These are phyloP conservation scores for Trinorchestia longiramus DNA, from an alignment of 1,140 invertebrate genomes.

Conservation along the genomic window DNA sequence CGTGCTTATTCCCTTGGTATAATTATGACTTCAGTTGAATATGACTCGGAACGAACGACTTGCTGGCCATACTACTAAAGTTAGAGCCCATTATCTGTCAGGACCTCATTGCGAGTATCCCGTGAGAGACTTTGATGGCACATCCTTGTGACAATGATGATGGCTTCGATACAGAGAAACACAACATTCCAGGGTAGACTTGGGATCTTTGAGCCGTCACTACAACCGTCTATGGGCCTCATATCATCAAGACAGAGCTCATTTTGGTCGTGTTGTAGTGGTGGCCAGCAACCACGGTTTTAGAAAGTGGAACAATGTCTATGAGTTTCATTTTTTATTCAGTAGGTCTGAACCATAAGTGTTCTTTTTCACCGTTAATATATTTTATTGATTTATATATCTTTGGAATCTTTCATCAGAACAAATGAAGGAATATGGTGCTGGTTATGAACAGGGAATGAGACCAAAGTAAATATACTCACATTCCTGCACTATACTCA, in stretches of 20 bases:
- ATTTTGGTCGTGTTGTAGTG: not conserved
- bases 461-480: not conserved
- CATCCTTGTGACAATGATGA: constrained; percentile 11
- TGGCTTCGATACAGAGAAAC: not conserved
- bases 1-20: not conserved
- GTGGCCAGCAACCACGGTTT: no score
- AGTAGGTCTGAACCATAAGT: not conserved
- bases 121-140: constrained; percentile 12
- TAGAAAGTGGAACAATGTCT: not conserved
- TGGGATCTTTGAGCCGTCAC: not conserved
- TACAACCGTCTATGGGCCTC: not conserved
- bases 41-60: not conserved
- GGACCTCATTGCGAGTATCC: not conserved
- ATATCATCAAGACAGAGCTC: not conserved
- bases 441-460: not conserved
- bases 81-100: not conserved
- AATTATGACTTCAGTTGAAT: constrained; percentile 27
- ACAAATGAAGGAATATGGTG: not conserved
- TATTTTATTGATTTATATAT: not conserved
- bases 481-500: not conserved
- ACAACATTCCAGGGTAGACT: not conserved
- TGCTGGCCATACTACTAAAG: not conserved
- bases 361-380: not conserved
- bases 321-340: not conserved
- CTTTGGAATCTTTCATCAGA: not conserved